Evolutionary conservation across 2,888 invertebrate genomes (phyloP), one percentile per base, ranked within the genome.

Genomic region (Xylocampa areola): DNA sequence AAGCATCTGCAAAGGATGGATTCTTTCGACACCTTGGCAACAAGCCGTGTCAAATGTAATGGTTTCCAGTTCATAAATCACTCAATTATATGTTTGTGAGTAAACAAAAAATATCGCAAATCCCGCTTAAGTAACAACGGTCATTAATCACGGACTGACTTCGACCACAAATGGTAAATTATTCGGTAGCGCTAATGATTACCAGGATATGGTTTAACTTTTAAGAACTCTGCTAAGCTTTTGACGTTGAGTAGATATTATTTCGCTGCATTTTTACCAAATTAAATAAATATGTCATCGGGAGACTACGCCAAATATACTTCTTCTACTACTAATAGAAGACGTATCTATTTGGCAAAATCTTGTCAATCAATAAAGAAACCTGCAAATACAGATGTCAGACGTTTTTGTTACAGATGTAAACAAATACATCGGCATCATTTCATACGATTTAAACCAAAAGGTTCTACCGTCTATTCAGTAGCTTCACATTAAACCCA

Each of bases 31-130:
- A 85, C 87, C 72, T 87, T 73, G 68, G 80, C 80, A 89, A 87
- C 85, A 82, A 87, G 86, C 87, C 89, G 85, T 90, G 91, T 88
- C 91, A 82, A 82, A 79, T 77, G 73, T 88, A 91, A 91, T 89
- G 88, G 85, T 82, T 77, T 65, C 48, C 44, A 82, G 78, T 89
- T 80, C 89, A 93, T 94, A 86, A 93, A 94, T 94, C 92, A 94
- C 87, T 89, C 86, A 90, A 91, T 93, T 91, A 90, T 79, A 74
- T 77, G 73, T 77, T 77, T 68, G 67, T 68, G 73, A 74, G 66
- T 64, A 68, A 70, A 72, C 66, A 79, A 80, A 83, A 82, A 85
- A 83, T 78, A 84, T 85, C 80, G 90, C 89, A 86, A 89, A 89
- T 84, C 76, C 71, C 59, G 65, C 62, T 72, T 76, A 78, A 78